A percentile compares a stretch with the other conserved stretches of the same genome.
These are phyloP conservation scores for Cnemophilus loriae DNA, from an alignment of 2,113 vertebrate genomes.

Conservation along the genomic window DNA sequence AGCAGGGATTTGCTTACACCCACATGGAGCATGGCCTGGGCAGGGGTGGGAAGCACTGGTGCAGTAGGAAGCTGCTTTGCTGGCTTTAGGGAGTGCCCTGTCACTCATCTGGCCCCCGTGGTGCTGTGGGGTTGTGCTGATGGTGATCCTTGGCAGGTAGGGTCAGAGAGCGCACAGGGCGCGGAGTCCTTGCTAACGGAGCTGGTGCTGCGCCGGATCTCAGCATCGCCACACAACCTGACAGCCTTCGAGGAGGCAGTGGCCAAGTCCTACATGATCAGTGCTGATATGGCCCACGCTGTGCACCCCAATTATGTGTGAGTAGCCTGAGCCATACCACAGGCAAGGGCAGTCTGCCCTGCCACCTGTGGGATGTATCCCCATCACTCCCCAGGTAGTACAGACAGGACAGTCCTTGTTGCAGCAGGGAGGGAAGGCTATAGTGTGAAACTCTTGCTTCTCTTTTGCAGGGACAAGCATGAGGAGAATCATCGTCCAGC, in stretches of 20 bases:
- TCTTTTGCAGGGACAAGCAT: constrained; percentile 86
- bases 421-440: background rate
- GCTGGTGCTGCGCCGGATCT: constrained; percentile 88
- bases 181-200: constrained; percentile 91
- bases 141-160: constrained; percentile 76
- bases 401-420: background rate
- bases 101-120: background rate
- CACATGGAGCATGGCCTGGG: background rate
- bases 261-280: constrained; percentile 95
- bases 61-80: background rate
- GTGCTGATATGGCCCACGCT: constrained; percentile 95
- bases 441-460: background rate
- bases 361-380: rapidly evolving
- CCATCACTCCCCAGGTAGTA: rapidly evolving
- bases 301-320: constrained; percentile 94
- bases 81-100: background rate
- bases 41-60: background rate
- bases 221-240: constrained; percentile 74
- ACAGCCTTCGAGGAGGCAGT: constrained; percentile 91
- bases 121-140: background rate
- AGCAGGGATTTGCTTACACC: background rate
- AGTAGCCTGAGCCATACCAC: constrained; percentile 40
- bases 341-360: background rate
- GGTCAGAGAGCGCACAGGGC: constrained; percentile 91
- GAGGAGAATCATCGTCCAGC: constrained; percentile 94